Conservation (phyloP, 2,113 vertebrate genomes). For the Psammodynastes pulverulentus region DNA sequence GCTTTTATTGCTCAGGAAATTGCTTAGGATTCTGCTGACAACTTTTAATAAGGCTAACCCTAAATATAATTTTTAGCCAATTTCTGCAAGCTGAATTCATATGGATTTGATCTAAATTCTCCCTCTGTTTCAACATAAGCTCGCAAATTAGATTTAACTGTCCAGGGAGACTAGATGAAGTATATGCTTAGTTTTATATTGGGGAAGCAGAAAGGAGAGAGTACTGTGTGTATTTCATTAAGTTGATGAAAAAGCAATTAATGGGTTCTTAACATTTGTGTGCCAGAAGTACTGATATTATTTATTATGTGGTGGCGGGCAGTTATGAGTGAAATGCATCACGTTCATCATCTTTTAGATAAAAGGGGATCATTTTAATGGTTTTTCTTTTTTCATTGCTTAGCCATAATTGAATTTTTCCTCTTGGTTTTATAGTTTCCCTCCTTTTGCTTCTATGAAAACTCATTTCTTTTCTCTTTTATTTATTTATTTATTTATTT, state of each 20-base stretch:
- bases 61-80: not conserved
- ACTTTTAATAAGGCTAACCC: not conserved
- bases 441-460: not conserved
- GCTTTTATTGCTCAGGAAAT: not conserved
- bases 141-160: not conserved
- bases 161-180: not conserved
- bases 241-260: not conserved
- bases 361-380: not conserved
- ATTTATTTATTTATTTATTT: not conserved
- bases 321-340: not conserved
- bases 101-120: not conserved
- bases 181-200: not conserved
- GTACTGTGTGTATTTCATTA: not conserved
- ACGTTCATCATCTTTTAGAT: not conserved
- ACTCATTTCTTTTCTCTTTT: not conserved
- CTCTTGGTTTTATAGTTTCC: not conserved
- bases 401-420: constrained; percentile 13
- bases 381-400: not conserved
- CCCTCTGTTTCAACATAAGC: not conserved
- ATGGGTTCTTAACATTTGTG: not conserved
- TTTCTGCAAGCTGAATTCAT: not conserved
- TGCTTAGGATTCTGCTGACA: not conserved
- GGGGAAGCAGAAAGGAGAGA: not conserved
- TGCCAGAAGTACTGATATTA: not conserved
- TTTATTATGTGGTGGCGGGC: not conserved